phyloP scores from a whole-genome alignment of 2,113 vertebrate species.

The Tachysurus vachellii region DNA sequence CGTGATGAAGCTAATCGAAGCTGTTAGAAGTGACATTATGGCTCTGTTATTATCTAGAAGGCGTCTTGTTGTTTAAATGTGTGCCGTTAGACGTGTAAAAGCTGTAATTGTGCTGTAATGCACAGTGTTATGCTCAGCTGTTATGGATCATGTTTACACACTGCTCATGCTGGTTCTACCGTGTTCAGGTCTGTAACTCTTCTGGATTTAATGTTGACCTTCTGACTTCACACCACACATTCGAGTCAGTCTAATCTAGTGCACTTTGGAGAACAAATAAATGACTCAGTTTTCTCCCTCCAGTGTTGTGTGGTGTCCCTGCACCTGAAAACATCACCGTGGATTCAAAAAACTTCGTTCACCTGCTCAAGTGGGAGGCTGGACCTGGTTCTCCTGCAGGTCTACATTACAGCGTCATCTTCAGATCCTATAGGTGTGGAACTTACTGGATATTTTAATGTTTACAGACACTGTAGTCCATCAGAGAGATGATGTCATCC shows the following conservation, averaged over 20 bases:
- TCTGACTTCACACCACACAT: not conserved
- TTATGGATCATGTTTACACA: slow-evolving; percentile 9
- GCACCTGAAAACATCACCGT: slow-evolving; percentile 14
- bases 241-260: not conserved
- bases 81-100: not conserved
- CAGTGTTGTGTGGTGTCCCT: slow-evolving; percentile 24
- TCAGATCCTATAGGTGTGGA: not conserved
- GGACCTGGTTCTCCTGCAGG: slow-evolving; percentile 41
- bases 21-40: not conserved
- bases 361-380: slow-evolving; percentile 31
- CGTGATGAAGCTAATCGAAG: not conserved
- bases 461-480: not conserved
- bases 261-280: not conserved
- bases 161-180: not conserved
- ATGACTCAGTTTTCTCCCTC: not conserved
- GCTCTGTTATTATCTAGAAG: not conserved
- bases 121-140: not conserved
- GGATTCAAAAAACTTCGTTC: slow-evolving; percentile 2
- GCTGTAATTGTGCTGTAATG: not conserved
- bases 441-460: not conserved
- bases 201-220: not conserved
- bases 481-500: not conserved
- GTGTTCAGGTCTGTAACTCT: not conserved
- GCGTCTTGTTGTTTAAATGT: not conserved
- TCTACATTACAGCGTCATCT: slow-evolving; percentile 3